Conservation (phyloP, 2,888 invertebrate species). For the Quadroppia sp. region DNA sequence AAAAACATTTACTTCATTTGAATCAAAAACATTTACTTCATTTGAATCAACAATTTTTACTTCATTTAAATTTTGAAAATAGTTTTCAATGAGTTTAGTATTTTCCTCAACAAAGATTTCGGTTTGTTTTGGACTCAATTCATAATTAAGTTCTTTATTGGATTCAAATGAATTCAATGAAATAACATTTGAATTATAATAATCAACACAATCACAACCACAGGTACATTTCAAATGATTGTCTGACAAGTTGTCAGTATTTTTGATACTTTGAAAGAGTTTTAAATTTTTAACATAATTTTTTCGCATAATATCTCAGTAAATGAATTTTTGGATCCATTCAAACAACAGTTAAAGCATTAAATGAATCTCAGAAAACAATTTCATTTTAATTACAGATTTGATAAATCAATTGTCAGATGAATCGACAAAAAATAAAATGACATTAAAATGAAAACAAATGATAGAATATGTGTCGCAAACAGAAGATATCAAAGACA, state of each 20-base stretch:
- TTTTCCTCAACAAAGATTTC: background rate
- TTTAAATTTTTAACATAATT: background rate
- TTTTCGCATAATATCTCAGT: background rate
- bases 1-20: no score
- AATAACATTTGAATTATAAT: background rate
- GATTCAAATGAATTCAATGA: no score
- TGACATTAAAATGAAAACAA: background rate
- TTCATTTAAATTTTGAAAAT: background rate
- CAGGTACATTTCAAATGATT: background rate
- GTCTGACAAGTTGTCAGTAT: background rate
- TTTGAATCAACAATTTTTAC: no score
- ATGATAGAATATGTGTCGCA: background rate
- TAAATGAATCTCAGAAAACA: no score
- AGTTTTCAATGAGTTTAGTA: background rate
- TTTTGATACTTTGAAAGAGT: background rate
- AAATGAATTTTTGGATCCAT: background rate
- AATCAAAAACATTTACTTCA: no score
- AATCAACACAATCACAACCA: background rate
- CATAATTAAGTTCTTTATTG: background rate
- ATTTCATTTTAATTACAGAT: no score
- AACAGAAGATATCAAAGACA: no score
- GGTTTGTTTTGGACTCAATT: background rate
- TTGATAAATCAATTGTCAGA: background rate
- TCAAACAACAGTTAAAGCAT: background rate
- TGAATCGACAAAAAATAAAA: slow-evolving; percentile 4